phyloP scores from a whole-genome alignment of 2,113 vertebrate genomes.

The Eurypyga helias region DNA sequence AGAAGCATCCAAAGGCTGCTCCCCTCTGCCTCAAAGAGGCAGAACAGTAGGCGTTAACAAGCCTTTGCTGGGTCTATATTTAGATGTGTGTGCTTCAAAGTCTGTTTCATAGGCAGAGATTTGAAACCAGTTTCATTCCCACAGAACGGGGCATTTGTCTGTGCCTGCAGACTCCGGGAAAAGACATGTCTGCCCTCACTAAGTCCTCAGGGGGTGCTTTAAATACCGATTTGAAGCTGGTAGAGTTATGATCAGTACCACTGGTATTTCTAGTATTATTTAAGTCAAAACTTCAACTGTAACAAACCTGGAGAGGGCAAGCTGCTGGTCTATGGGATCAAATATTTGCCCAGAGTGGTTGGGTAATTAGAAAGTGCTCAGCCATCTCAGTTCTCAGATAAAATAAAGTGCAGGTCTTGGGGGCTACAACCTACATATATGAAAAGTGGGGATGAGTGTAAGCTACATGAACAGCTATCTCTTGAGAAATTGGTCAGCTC shows the following conservation, averaged over 20 bases:
- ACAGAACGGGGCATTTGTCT: neutral
- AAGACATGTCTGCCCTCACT: accelerated
- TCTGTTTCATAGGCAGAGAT: neutral
- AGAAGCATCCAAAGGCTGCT: neutral
- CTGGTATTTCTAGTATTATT: neutral
- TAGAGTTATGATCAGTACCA: neutral
- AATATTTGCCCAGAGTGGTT: neutral
- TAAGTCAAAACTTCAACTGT: neutral
- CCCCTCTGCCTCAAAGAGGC: neutral
- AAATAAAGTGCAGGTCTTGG: neutral
- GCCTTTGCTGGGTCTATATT: neutral
- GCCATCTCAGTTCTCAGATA: neutral
- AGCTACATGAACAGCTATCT: neutral
- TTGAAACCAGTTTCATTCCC: neutral
- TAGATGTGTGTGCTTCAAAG: neutral
- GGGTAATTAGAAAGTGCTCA: neutral
- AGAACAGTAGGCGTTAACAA: neutral
- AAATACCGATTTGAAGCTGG: neutral
- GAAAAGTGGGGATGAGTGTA: neutral
- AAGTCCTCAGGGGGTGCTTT: neutral
- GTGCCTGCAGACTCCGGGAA: neutral
- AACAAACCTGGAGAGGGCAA: neutral
- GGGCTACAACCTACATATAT: neutral
- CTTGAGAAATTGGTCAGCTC: neutral
- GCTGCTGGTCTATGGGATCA: neutral